A percentile compares a stretch with the other conserved stretches of the same genome.
These are phyloP conservation scores for Rhodeus uyekii DNA, from an alignment of 2,797 vertebrate species.

Conservation along the genomic window DNA sequence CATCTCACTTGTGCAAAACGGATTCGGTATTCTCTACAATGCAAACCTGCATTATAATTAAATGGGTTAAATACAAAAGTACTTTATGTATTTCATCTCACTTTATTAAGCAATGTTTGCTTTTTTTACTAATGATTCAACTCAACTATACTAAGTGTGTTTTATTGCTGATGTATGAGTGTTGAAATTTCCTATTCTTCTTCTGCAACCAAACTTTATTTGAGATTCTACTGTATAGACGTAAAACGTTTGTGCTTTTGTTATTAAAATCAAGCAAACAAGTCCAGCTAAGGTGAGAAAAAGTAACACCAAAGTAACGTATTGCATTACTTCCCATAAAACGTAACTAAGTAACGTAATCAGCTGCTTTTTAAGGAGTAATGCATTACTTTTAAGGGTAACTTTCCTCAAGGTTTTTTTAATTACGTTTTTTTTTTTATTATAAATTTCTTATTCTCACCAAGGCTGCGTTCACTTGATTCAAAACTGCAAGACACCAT, in stretches of 20 bases:
- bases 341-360: background rate
- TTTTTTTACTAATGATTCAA: too few species aligned
- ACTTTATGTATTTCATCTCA: too few species aligned
- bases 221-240: too few species aligned
- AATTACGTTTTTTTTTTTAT: background rate
- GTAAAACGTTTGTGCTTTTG: background rate
- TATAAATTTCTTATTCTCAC: background rate
- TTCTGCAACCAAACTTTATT: too few species aligned
- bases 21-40: too few species aligned
- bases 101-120: too few species aligned
- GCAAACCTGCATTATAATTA: too few species aligned
- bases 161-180: too few species aligned
- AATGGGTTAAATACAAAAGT: too few species aligned
- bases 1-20: too few species aligned
- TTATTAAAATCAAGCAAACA: background rate
- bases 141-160: too few species aligned
- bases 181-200: too few species aligned
- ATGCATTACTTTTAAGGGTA: background rate
- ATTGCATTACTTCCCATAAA: background rate
- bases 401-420: background rate
- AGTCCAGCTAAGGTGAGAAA: background rate
- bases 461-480: background rate
- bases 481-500: slow-evolving; percentile 10
- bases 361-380: background rate
- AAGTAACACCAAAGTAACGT: background rate